Percentiles rank a stretch among this genome's conserved stretches.
phyloP scores from a whole-genome alignment of 2,797 vertebrate species.

The Cynopterus sphinx region DNA sequence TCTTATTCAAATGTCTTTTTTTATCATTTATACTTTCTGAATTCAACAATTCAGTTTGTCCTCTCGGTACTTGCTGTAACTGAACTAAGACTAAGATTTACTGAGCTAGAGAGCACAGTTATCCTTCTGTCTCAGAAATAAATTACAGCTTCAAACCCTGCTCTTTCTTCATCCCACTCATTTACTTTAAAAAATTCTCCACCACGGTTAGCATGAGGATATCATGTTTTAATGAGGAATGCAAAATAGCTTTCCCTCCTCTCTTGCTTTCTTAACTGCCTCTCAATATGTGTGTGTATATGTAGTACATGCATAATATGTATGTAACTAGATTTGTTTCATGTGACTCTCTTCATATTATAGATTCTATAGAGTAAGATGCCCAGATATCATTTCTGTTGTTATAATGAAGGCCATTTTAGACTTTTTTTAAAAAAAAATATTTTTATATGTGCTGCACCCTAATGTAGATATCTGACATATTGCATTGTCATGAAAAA shows the following conservation, averaged over 20 bases:
- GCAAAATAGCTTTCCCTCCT: background rate
- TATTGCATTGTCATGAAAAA: conserved; percentile 49
- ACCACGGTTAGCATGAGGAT: background rate
- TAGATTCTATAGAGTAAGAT: background rate
- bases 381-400: background rate
- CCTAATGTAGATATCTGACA: conserved; percentile 44
- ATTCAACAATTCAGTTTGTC: conserved; percentile 43
- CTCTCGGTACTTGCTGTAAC: conserved; percentile 58
- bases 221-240: conserved; percentile 27
- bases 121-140: conserved; percentile 71
- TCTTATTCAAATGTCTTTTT: conserved; percentile 72
- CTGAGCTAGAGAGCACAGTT: conserved; percentile 62
- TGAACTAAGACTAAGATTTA: conserved; percentile 66
- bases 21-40: conserved; percentile 62
- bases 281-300: background rate
- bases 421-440: conserved; percentile 10
- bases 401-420: conserved; percentile 9
- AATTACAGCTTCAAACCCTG: conserved; percentile 52
- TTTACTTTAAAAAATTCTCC: conserved; percentile 30
- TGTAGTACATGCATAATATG: background rate
- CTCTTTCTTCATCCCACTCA: conserved; percentile 36
- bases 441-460: background rate
- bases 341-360: background rate
- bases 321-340: background rate
- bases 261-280: background rate